Base-by-base conservation (phyloP, 2,797 vertebrate genomes). In the Gorsachius magnificus region DNA sequence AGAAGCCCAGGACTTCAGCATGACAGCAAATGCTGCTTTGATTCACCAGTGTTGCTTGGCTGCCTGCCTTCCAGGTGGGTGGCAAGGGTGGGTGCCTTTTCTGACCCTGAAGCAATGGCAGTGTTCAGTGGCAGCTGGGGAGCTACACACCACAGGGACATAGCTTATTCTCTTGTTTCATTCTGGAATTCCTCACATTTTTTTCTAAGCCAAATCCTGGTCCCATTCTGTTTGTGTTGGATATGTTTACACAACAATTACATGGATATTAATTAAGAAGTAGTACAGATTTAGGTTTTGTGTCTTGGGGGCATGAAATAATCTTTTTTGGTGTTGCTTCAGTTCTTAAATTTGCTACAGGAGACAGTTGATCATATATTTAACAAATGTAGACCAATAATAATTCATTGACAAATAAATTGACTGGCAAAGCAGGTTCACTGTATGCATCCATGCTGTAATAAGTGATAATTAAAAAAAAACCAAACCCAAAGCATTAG, bases 241-340 rank as follows among this genome's bases (percentile, higher is more conserved):
- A 10, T 66, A 88, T 66, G 13, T 58, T 92, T 78, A 48, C 1
- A 0, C n/a, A 69, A 54, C 26, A 43, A 17, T 64, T 54, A 28
- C 17, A 80, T 1, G 5, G 31, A 36, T 0, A 0, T 53, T 68
- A 70, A 58, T 54, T 81, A 48, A 61, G 28, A 80, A 60, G 5
- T 35, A 63, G 11, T 71, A 43, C 16, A 43, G n/a, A 45, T 38
- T 78, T 74, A 74, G 0, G 0, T 26, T 78, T 87, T 5, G 3
- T 43, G 7, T 65, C 14, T 21, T 75, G 35, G 13, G 20, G 6
- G 9, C 43, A 70, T 58, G 16, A 86, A 58, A 10, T n/a, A 4
- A 4, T 5, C 22, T n/a, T 43, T 54, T 76, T n/a, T 25, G 2
- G 4, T 54, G 6, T 77, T 66, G 15, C 9, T 92, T 80, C 51